phyloP scores from a whole-genome alignment of 2,888 invertebrate species.

The Dryobota labecula region DNA sequence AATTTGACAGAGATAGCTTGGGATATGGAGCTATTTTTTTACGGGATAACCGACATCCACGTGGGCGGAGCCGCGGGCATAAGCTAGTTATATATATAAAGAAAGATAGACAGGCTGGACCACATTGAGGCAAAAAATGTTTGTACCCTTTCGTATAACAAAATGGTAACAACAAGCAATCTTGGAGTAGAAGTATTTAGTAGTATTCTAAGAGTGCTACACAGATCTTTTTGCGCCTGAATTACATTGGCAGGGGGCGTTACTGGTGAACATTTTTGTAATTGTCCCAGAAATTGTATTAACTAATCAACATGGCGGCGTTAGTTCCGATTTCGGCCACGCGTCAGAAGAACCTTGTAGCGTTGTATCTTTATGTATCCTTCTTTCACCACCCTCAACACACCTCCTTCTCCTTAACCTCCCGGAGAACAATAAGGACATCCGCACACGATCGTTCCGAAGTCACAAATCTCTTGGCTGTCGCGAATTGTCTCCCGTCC shows the following conservation, averaged over 20 bases:
- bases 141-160: not conserved
- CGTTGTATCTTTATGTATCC: not conserved
- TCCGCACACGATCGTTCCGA: slow-evolving; percentile 37
- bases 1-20: too few species aligned
- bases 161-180: not conserved
- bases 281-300: not conserved
- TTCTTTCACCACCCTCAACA: not conserved
- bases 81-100: too few species aligned
- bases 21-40: too few species aligned
- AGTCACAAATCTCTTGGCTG: slow-evolving; percentile 46
- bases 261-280: not conserved
- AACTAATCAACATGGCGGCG: not conserved
- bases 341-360: not conserved
- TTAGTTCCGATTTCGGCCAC: not conserved
- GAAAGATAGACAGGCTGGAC: not conserved
- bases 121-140: not conserved
- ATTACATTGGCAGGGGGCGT: not conserved
- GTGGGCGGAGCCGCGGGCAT: too few species aligned
- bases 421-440: slow-evolving; percentile 40
- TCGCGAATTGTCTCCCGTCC: slow-evolving; percentile 52
- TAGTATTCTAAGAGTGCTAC: not conserved
- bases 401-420: not conserved
- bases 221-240: not conserved
- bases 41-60: too few species aligned
- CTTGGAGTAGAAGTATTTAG: not conserved